Evolutionary conservation across 2,113 vertebrate genomes (phyloP), one percentile per base, ranked within the genome.

Genomic region (Festucalex cinctus): DNA sequence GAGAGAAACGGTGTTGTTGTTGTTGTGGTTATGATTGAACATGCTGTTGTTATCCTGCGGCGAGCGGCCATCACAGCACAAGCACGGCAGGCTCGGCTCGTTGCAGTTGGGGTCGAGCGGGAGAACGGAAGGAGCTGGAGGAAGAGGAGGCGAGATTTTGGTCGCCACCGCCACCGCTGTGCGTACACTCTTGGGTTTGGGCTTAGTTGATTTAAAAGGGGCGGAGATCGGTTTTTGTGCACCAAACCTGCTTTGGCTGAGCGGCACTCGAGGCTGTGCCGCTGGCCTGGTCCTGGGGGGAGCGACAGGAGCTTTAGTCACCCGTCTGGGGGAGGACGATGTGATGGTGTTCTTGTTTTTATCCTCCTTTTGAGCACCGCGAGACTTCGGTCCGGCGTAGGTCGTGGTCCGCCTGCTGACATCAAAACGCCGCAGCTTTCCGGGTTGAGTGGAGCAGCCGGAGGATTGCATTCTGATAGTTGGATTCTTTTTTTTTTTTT

Each of bases 91-190:
- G 0, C 92, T 94, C 0, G 96, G 94, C 3, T 90, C 95, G 63
- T 98, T 99, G 87, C 95, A 98, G 75, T 99, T 99, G 32, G 95
- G 92, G 22, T 99, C 97, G 60, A 96, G 91, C 1, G 91, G 79
- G 32, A 86, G 83, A 65, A 65, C 75, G 1, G 70, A 71, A 51
- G 85, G 75, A n/a, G 73, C 85, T 5, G 83, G 71, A 43, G 76
- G 68, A 0, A 73, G 83, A 59, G 71, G 70, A 26, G 81, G 71
- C 10, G 83, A 69, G 10, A 71, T 69, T 39, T 80, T 70, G 35
- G 54, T 37, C 24, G 70, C 84, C 24, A 69, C 84, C 0, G 68
- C 57, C 0, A 70, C 59, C 0, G 66, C 58, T 20, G 70, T 71
- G 49, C 74, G 79, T 57, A 62, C 60, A 63, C 10, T 78, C 69